phyloP scores from a whole-genome alignment of 2,113 vertebrate species.

The Cathartes aura region DNA sequence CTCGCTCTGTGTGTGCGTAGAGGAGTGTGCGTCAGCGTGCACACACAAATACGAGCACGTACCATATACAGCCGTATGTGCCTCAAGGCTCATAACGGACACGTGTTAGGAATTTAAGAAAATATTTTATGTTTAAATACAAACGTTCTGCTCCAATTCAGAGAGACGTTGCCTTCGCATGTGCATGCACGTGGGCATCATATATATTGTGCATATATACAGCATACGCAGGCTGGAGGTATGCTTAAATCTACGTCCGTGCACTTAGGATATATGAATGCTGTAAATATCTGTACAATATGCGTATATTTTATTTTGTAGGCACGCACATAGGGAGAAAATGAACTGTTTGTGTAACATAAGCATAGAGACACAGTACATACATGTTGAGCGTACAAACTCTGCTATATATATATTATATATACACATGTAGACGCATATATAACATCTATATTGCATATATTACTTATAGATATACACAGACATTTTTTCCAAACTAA shows the following conservation, averaged over 20 bases:
- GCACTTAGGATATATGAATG: neutral
- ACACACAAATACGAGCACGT: rapidly evolving
- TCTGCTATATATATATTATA: neutral
- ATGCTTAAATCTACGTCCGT: neutral
- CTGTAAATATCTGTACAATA: constrained; percentile 12
- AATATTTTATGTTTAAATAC: neutral
- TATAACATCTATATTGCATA: neutral
- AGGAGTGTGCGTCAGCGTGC: rapidly evolving
- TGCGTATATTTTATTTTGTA: neutral
- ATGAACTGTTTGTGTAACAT: neutral
- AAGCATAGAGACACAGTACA: neutral
- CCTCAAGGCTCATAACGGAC: neutral
- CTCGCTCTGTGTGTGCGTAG: rapidly evolving
- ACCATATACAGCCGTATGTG: rapidly evolving
- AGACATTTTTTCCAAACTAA: neutral
- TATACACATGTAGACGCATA: neutral
- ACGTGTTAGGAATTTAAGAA: rapidly evolving
- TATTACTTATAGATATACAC: neutral
- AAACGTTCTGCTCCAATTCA: neutral
- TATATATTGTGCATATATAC: neutral
- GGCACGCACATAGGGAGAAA: neutral
- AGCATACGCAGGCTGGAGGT: neutral
- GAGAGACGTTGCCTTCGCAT: neutral
- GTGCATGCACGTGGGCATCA: rapidly evolving
- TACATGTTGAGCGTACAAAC: neutral